A percentile compares a stretch with the other conserved stretches of the same genome.
Evolutionary conservation across 64 coral and sea anemone species (phyloP).

Genomic region (Pocillopora verrucosa): DNA sequence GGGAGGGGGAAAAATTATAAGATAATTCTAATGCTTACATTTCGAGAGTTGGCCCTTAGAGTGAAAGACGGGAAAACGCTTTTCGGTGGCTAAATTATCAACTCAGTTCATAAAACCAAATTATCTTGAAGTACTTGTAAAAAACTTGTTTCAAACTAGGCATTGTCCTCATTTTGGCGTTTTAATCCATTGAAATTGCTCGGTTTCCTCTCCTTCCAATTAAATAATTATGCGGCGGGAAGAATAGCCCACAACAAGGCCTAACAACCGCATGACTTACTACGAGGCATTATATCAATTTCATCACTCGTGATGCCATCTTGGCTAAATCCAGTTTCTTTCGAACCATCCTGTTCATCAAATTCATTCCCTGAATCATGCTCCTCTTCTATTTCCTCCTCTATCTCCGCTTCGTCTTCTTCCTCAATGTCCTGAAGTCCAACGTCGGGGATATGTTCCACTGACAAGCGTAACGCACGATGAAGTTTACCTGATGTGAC

Average conservation of each 20-base stretch:
- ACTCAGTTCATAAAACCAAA: too few relatives aligned
- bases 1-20: too few relatives aligned
- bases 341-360: conserved; percentile 35
- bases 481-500: conserved; percentile 78
- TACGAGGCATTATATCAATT: conserved; percentile 62
- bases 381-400: not conserved
- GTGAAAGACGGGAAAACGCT: too few relatives aligned
- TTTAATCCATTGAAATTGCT: too few relatives aligned
- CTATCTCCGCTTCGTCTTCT: conserved; percentile 68
- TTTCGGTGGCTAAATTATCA: too few relatives aligned
- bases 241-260: not conserved
- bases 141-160: too few relatives aligned
- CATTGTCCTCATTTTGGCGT: too few relatives aligned
- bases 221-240: too few relatives aligned
- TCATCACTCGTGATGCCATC: conserved; percentile 82
- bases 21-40: too few relatives aligned
- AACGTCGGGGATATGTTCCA: conserved; percentile 83
- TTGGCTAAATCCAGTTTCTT: conserved; percentile 28
- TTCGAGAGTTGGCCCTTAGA: too few relatives aligned
- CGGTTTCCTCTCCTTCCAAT: too few relatives aligned
- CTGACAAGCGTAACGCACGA: conserved; percentile 73
- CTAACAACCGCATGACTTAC: conserved; percentile 58
- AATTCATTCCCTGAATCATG: conserved; percentile 48
- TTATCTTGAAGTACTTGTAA: too few relatives aligned
- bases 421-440: conserved; percentile 83